Base-by-base conservation (phyloP, 2,113 vertebrate species). In the Ctenodactylus gundi region DNA sequence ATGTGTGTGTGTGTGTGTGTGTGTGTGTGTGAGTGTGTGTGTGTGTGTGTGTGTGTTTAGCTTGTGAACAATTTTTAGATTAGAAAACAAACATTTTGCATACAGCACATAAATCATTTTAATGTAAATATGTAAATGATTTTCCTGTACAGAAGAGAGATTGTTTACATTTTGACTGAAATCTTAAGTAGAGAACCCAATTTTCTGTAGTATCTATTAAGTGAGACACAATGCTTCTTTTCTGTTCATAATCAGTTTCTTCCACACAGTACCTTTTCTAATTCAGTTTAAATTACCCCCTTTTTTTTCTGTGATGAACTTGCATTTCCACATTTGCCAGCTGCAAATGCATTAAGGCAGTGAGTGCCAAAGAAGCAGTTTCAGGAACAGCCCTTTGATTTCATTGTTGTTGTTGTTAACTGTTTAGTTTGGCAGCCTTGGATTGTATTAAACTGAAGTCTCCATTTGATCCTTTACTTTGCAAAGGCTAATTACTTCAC, bases 161-260 rank as follows among this genome's bases (percentile, higher is more conserved):
- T 76, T 96, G 62, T 87, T 96, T 96, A 91, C 57, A 94, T 49
- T 96, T 96, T 91, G 46, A 95, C 93, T 92, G 62, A 96, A 88
- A 93, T 34, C 6, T 94, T 6, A 94, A 88, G 65, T 85, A 57
- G 58, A 80, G 49, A 92, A 96, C 80, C 7, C 60, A 17, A 31
- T 93, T 97, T 97, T 92, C 89, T 95, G 7, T 55, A 93, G 72
- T 67, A 84, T 94, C 78, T 95, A 29, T 91, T 96, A 91, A 31
- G 62, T 88, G 93, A 97, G 36, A 17, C 29, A 87, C 68, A 83
- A 78, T 95, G 87, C 85, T 72, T 93, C 65, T 88, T 72, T 95
- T 90, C 83, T 89, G 75, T 36, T 91, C 60, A 78, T 10, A 75
- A 92, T 85, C 0, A 82, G 89, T 95, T 96, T 95, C 34, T 94